Evolutionary conservation across 1,140 invertebrate species (phyloP).

Genomic region (Periplaneta americana): DNA sequence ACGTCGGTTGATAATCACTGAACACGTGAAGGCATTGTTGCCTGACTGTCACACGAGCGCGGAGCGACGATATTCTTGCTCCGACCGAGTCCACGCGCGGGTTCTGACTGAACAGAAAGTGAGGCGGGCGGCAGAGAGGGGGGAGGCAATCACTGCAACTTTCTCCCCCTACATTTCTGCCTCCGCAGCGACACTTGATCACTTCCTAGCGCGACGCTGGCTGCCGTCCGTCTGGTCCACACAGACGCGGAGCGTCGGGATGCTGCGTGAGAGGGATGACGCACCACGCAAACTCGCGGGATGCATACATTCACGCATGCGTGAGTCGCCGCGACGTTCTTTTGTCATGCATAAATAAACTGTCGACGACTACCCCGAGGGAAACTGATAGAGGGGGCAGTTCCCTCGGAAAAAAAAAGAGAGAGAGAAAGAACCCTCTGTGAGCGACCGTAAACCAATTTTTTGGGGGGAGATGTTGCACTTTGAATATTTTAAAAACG

Average conservation of each 20-base stretch:
- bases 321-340: neutral
- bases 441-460: neutral
- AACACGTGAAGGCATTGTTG: too few species aligned
- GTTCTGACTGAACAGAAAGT: neutral
- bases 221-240: neutral
- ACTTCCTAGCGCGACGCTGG: neutral
- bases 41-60: neutral
- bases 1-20: too few species aligned
- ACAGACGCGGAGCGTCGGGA: neutral
- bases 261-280: neutral
- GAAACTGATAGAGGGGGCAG: too few species aligned
- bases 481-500: neutral
- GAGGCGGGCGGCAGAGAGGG: neutral
- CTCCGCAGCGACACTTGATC: neutral
- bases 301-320: too few species aligned
- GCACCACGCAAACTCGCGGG: neutral
- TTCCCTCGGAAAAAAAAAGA: too few species aligned
- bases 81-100: neutral
- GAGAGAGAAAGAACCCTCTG: neutral
- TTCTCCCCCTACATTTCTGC: too few species aligned
- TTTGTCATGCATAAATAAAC: neutral
- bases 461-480: neutral
- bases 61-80: too few species aligned
- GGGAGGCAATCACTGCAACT: too few species aligned
- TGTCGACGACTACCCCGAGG: neutral